A percentile compares a stretch with the other conserved stretches of the same genome.
phyloP scores from a whole-genome alignment of 2,113 vertebrate genomes.

The Sander lucioperca region DNA sequence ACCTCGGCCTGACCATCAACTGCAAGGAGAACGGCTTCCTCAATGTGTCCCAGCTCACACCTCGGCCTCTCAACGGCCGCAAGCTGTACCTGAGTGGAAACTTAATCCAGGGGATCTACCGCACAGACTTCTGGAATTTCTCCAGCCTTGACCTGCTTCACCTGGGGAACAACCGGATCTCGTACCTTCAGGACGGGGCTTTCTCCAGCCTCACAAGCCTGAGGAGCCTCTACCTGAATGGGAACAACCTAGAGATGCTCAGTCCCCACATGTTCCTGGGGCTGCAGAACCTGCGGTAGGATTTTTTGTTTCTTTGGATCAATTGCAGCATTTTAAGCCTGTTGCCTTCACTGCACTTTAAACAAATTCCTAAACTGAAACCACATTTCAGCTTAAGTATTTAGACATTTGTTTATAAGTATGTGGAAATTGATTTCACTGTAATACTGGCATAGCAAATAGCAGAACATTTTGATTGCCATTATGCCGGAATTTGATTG shows the following conservation, averaged over 20 bases:
- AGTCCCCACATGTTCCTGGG: conserved; percentile 96
- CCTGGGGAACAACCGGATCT: conserved; percentile 96
- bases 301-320: conserved; percentile 6
- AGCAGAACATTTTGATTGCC: conserved; percentile 62
- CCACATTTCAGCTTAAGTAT: conserved; percentile 36
- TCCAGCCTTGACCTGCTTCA: conserved; percentile 97
- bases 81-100: conserved; percentile 97
- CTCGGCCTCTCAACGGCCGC: conserved; percentile 95
- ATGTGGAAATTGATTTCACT: conserved; percentile 54
- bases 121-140: conserved; percentile 98
- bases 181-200: conserved; percentile 96
- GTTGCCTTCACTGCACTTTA: conserved; percentile 13
- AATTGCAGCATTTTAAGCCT: not conserved
- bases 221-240: conserved; percentile 95
- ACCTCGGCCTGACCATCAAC: conserved; percentile 96
- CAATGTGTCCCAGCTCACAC: conserved; percentile 96
- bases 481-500: conserved; percentile 61
- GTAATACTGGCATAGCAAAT: conserved; percentile 23
- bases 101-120: conserved; percentile 96
- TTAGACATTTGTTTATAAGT: conserved; percentile 49
- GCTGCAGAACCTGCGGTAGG: conserved; percentile 89
- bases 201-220: conserved; percentile 95
- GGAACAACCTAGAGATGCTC: conserved; percentile 94
- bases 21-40: conserved; percentile 94
- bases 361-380: conserved; percentile 19